Base-by-base conservation (phyloP, 2,797 vertebrate species). In the Melanotaenia parkinsoni region DNA sequence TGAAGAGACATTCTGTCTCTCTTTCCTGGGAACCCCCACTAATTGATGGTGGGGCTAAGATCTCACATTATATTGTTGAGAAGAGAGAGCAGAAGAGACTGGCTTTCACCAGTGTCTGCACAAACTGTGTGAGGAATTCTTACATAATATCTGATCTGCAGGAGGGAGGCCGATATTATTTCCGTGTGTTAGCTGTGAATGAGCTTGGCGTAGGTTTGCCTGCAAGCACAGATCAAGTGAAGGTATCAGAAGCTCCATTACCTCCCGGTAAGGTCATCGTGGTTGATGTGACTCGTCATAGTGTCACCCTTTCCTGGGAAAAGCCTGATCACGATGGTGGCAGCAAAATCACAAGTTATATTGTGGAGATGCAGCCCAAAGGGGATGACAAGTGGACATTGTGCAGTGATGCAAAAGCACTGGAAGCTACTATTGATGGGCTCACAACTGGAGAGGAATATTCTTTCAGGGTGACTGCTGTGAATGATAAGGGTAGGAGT, bases 401-500 rank as follows among this genome's bases (percentile, higher is more conserved):
- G 0, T 98, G 97, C 88, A 95, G 93, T 80, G 96, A 98, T 81
- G 96, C 96, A 43, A 99, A 99, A 92, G 95, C 95, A 72, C 74
- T 99, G 70, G 97, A 99, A 90, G 93, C 96, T 73, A 97, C 95
- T 63, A 72, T 99, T 90, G 94, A 93, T 67, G 97, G 96, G 66
- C 93, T 99, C 66, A 93, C 83, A 75, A 91, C 94, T 82, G 97
- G 97, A 87, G 97, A 99, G 84, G 97, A 99, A 88, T 99, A 99
- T 79, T 95, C 94, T 74, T 99, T 99, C 89, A 96, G 96, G 88
- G 96, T 99, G 57, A 93, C 88, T 84, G 96, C 98, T 85, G 90
- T 99, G 70, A 99, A 99, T 92, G 98, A 99, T 86, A 99, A 99
- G 92, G 98, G 98, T 85, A 97, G 95, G 88, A 99, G 98, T 86